These are phyloP conservation scores for Drosophila borborema DNA, from an alignment of 2,888 invertebrate genomes.

Conservation along the genomic window DNA sequence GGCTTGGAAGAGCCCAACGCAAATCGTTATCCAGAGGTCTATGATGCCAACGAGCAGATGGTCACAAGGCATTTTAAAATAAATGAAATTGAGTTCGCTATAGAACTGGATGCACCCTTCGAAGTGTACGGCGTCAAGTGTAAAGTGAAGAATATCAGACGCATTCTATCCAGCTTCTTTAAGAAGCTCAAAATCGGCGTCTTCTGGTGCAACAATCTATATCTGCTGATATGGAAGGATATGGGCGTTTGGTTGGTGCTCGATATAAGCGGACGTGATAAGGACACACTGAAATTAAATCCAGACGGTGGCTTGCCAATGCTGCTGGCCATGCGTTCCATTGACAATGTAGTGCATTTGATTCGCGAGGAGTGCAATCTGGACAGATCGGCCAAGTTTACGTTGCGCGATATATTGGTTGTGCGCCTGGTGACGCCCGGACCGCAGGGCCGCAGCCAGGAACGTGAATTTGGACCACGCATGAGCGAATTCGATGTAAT, in stretches of 20 bases:
- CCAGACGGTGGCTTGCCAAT: slow-evolving; percentile 68
- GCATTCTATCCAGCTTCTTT: slow-evolving; percentile 69
- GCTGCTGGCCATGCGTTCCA: slow-evolving; percentile 72
- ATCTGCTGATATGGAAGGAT: slow-evolving; percentile 82
- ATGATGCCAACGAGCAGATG: slow-evolving; percentile 67
- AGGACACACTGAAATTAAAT: slow-evolving; percentile 58
- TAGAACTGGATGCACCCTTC: slow-evolving; percentile 68
- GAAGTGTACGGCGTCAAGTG: slow-evolving; percentile 44
- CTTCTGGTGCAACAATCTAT: slow-evolving; percentile 66
- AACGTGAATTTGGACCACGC: slow-evolving; percentile 71
- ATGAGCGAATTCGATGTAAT: slow-evolving; percentile 77
- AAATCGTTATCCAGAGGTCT: slow-evolving; percentile 54
- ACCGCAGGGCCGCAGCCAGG: slow-evolving; percentile 62
- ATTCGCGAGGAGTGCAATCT: slow-evolving; percentile 73
- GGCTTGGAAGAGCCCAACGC: slow-evolving; percentile 38
- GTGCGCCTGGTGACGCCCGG: slow-evolving; percentile 73
- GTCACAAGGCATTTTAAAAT: slow-evolving; percentile 77
- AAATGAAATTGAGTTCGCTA: slow-evolving; percentile 74
- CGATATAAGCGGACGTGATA: slow-evolving; percentile 80
- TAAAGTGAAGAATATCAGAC: slow-evolving; percentile 42
- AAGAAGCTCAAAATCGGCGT: slow-evolving; percentile 67
- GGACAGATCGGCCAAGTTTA: slow-evolving; percentile 55
- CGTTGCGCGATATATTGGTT: slow-evolving; percentile 77
- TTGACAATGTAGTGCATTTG: slow-evolving; percentile 79
- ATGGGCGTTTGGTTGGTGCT: slow-evolving; percentile 78